Conservation (phyloP, 2,888 invertebrate species). For the Gisinianus flammeolus region DNA sequence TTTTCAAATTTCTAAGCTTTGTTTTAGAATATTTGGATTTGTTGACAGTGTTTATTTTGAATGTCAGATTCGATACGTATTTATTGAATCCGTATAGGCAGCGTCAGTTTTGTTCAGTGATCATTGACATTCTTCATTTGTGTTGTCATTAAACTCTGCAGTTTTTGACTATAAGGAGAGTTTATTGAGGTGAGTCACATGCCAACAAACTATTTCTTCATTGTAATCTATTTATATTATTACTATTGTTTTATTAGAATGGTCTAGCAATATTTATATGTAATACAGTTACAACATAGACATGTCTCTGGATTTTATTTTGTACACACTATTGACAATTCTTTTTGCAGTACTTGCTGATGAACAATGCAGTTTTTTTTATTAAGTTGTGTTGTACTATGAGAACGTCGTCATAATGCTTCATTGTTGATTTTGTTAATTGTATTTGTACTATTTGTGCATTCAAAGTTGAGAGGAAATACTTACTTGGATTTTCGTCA, state of each 20-base stretch:
- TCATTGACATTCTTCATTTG: not conserved
- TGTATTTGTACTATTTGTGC: too few relatives aligned
- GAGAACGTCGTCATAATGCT: too few relatives aligned
- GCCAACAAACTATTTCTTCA: not conserved
- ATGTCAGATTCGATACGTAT: too few relatives aligned
- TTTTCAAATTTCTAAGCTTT: not conserved
- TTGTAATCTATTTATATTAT: not conserved
- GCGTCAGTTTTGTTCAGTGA: too few relatives aligned
- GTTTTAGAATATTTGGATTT: not conserved
- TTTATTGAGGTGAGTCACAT: not conserved
- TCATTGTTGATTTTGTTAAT: too few relatives aligned
- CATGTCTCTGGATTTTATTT: not conserved
- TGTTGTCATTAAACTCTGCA: not conserved
- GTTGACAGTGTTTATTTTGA: not conserved
- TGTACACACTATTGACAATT: not conserved
- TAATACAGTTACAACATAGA: not conserved
- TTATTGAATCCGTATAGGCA: too few relatives aligned
- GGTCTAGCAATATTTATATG: not conserved
- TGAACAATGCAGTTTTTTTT: not conserved
- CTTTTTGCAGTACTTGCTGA: too few relatives aligned
- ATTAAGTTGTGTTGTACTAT: not conserved
- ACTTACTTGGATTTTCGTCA: too few relatives aligned
- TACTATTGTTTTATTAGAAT: not conserved
- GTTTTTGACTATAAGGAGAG: not conserved
- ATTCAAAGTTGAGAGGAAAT: too few relatives aligned